Conservation (phyloP, 2,113 vertebrate genomes). For the Mesembrinibis cayennensis region DNA sequence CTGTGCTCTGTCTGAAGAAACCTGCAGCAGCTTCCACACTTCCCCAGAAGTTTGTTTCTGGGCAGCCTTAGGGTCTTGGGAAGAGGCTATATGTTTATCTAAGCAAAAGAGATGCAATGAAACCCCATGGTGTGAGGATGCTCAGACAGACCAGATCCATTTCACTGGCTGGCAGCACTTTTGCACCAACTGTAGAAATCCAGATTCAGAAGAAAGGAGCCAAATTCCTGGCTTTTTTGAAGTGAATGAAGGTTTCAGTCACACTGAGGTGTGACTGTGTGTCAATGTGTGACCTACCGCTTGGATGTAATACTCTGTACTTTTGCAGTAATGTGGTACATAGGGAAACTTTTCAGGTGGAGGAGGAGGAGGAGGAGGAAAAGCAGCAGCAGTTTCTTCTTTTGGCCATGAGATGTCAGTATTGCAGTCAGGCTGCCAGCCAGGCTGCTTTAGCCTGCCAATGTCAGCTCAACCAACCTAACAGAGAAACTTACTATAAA, state of each 20-base stretch:
- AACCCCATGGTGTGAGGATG: neutral
- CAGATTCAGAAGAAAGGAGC: neutral
- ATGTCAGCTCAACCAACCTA: neutral
- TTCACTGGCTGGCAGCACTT: neutral
- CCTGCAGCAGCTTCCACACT: neutral
- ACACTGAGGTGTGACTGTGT: neutral
- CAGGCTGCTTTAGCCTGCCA: neutral
- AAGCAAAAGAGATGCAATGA: neutral
- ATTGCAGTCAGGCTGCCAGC: neutral
- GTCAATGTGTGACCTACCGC: neutral
- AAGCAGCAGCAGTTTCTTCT: neutral
- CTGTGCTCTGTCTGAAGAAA: neutral
- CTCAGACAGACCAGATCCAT: neutral
- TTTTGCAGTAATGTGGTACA: neutral
- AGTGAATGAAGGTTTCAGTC: neutral
- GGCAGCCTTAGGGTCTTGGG: neutral
- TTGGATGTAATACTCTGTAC: neutral
- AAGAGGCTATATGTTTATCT: neutral
- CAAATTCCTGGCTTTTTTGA: neutral
- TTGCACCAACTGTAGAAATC: neutral
- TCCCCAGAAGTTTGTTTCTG: neutral
- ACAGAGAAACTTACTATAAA: neutral
- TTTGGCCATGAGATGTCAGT: slow-evolving; percentile 41
- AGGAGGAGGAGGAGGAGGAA: neutral
- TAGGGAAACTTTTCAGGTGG: neutral